Conservation (phyloP, 2,797 vertebrate genomes). For the Centropyge bicolor region DNA sequence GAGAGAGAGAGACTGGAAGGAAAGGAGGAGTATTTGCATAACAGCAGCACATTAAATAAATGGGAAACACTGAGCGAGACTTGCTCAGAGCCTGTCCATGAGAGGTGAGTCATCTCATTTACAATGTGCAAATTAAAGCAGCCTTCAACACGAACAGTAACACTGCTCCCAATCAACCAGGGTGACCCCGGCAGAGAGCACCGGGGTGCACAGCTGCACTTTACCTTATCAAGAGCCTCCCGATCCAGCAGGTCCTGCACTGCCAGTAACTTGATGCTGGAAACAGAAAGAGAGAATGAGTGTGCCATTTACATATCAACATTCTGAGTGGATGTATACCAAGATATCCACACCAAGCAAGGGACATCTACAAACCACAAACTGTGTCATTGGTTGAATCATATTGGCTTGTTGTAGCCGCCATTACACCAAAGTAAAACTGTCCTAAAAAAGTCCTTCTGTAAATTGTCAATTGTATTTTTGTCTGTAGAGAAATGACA, state of each 20-base stretch:
- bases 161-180: neutral
- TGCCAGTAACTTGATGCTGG: constrained; percentile 95
- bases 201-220: neutral
- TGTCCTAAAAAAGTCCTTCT: neutral
- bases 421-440: neutral
- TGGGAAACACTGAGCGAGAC: constrained; percentile 8
- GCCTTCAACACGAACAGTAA: neutral
- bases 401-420: neutral
- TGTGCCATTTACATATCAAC: neutral
- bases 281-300: constrained; percentile 40
- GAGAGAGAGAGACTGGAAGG: neutral
- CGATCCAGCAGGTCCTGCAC: constrained; percentile 93
- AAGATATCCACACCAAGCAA: neutral
- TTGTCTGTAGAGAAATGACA: neutral
- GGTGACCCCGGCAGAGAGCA: neutral
- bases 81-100: neutral
- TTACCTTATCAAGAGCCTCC: constrained; percentile 94
- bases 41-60: constrained; percentile 36
- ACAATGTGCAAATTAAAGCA: constrained; percentile 21
- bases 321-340: neutral
- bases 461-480: neutral
- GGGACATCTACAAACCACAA: neutral
- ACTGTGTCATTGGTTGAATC: neutral
- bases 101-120: constrained; percentile 31
- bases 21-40: constrained; percentile 30